Percentiles rank a stretch among this genome's conserved stretches.
Evolutionary conservation across 2,113 vertebrate genomes (phyloP).

Genomic region (Notothenia rossii): DNA sequence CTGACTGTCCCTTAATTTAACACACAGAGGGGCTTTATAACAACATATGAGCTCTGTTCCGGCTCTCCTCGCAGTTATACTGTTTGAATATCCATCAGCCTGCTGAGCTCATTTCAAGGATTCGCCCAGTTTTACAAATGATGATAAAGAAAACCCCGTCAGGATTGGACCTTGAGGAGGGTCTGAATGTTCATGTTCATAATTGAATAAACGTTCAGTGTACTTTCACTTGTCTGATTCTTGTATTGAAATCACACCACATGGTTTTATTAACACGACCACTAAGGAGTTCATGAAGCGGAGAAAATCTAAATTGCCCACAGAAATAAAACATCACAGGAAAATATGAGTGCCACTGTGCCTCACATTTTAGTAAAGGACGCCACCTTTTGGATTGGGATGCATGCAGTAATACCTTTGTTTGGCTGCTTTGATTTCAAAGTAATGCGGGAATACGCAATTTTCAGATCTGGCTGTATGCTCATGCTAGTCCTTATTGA

Average conservation of each 20-base stretch:
- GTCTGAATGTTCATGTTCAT: background rate
- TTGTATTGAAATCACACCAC: background rate
- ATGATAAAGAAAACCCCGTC: background rate
- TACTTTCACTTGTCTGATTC: background rate
- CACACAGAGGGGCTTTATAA: background rate
- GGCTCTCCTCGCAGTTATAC: background rate
- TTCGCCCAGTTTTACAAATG: background rate
- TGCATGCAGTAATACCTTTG: background rate
- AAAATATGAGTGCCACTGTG: background rate
- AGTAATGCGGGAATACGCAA: background rate
- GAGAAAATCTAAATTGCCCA: background rate
- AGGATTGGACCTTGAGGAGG: background rate
- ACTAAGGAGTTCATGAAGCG: background rate
- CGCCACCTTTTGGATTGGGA: background rate
- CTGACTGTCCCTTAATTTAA: background rate
- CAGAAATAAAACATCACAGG: background rate
- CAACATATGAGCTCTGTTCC: background rate
- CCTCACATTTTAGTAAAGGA: background rate
- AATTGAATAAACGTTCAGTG: background rate
- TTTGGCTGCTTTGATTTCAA: background rate
- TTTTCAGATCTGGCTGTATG: background rate
- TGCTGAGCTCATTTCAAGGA: constrained; percentile 9
- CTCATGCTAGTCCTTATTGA: background rate
- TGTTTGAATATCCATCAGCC: background rate
- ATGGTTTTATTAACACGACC: background rate